These are phyloP conservation scores for Nephrotoma guestfalica DNA, from an alignment of 2,888 invertebrate genomes.

Conservation along the genomic window DNA sequence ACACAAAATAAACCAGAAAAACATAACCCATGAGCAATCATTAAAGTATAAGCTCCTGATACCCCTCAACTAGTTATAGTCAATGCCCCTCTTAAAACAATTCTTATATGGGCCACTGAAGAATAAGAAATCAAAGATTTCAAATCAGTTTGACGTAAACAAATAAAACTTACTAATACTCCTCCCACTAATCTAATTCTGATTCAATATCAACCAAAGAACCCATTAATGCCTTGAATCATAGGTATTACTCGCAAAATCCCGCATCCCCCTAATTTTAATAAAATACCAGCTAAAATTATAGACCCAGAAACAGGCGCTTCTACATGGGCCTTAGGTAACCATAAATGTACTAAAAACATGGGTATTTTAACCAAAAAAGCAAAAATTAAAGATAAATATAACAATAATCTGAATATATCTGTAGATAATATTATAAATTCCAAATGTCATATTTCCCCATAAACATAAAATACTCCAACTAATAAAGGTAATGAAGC, in stretches of 20 bases:
- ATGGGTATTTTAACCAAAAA: neutral
- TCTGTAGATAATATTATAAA: conserved; percentile 37
- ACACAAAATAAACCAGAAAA: conserved; percentile 51
- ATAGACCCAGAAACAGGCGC: conserved; percentile 58
- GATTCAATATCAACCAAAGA: conserved; percentile 39
- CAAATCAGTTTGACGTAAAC: conserved; percentile 53
- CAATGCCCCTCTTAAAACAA: conserved; percentile 43
- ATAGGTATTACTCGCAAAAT: conserved; percentile 40
- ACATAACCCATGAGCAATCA: conserved; percentile 50
- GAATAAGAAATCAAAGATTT: conserved; percentile 62
- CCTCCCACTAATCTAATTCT: conserved; percentile 42
- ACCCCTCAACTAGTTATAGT: conserved; percentile 39
- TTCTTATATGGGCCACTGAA: conserved; percentile 53
- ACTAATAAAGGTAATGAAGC: conserved; percentile 41
- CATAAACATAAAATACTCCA: conserved; percentile 22
- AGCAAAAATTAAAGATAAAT: neutral
- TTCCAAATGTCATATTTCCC: conserved; percentile 33
- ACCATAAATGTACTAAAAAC: conserved; percentile 8
- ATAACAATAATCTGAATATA: conserved; percentile 43
- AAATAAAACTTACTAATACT: conserved; percentile 44
- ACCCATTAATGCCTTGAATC: conserved; percentile 34
- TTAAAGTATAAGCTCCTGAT: conserved; percentile 39
- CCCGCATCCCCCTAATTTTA: conserved; percentile 60
- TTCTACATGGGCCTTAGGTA: conserved; percentile 63
- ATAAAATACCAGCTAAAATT: conserved; percentile 55